A percentile compares a stretch with the other conserved stretches of the same genome.
These are phyloP conservation scores for Tachysurus vachellii DNA, from an alignment of 2,113 vertebrate genomes.

Conservation along the genomic window DNA sequence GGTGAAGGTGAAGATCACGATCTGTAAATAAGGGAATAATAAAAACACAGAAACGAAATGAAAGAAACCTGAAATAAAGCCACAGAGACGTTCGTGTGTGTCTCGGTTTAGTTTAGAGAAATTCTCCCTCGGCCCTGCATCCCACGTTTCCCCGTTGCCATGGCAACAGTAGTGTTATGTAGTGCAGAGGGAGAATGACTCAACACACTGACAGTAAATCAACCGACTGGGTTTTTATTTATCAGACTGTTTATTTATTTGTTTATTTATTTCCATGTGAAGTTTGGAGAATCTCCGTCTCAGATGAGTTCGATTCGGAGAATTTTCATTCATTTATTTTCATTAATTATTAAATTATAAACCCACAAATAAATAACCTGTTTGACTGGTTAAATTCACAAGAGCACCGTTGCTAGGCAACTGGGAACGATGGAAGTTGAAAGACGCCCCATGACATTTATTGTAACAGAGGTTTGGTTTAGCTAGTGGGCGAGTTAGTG, in stretches of 20 bases:
- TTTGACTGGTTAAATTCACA: neutral
- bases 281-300: no score
- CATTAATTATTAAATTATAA: neutral
- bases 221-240: constrained; percentile 1
- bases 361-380: neutral
- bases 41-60: neutral
- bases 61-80: neutral
- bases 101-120: constrained; percentile 25
- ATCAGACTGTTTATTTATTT: neutral
- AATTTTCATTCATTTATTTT: neutral
- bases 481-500: neutral
- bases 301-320: neutral
- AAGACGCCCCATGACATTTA: no score
- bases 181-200: constrained; percentile 42
- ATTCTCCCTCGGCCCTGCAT: constrained; percentile 31
- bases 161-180: constrained; percentile 45
- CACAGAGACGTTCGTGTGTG: neutral
- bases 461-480: neutral
- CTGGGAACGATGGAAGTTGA: neutral
- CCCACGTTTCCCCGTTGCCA: constrained; percentile 38
- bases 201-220: constrained; percentile 25
- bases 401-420: constrained; percentile 6
- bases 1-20: neutral
- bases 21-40: neutral
- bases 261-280: neutral